A percentile compares a stretch with the other conserved stretches of the same genome.
Evolutionary conservation across 2,113 vertebrate species (phyloP).

Genomic region (Anhinga rufa): DNA sequence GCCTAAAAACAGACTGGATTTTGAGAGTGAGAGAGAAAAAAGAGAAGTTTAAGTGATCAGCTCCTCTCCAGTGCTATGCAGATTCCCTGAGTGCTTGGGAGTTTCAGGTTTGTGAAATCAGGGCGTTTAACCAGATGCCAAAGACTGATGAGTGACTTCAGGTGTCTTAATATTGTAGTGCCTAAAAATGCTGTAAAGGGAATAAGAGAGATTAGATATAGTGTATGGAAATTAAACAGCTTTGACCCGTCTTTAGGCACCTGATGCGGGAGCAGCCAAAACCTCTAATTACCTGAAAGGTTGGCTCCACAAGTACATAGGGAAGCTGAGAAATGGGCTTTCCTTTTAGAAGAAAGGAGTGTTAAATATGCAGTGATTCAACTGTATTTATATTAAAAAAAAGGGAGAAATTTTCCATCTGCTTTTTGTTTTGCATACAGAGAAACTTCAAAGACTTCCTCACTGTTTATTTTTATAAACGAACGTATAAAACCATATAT

Average conservation of each 20-base stretch:
- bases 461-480: slow-evolving; percentile 13
- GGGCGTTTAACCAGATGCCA: background rate
- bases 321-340: background rate
- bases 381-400: background rate
- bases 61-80: background rate
- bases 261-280: background rate
- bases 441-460: background rate
- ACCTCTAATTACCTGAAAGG: background rate
- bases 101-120: background rate
- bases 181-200: background rate
- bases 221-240: background rate
- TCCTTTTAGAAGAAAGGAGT: background rate
- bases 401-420: background rate
- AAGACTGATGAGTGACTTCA: background rate
- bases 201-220: background rate
- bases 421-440: slow-evolving; percentile 4
- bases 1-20: background rate
- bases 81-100: background rate
- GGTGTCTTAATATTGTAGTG: background rate
- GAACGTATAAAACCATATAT: background rate
- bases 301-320: background rate
- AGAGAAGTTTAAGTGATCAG: background rate
- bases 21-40: background rate
- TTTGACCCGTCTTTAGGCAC: background rate
- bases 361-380: background rate